These are phyloP conservation scores for Heliconius cydno DNA, from an alignment of 2,888 invertebrate species.

Conservation along the genomic window DNA sequence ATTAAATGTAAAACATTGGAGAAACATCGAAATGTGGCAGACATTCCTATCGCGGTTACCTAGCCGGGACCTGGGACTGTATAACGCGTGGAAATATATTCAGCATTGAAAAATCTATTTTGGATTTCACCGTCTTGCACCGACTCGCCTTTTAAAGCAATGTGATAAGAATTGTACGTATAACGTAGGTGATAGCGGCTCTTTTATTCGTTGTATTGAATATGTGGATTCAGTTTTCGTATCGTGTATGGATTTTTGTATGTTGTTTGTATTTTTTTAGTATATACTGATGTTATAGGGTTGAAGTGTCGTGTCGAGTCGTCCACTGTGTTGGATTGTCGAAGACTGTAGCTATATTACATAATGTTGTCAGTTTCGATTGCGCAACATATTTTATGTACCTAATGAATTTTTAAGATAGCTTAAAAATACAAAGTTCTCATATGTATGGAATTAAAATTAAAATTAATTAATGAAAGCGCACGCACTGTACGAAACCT, in stretches of 20 bases:
- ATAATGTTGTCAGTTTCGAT: too few relatives aligned
- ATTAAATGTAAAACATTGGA: not conserved
- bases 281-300: not conserved
- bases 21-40: not conserved
- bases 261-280: not conserved
- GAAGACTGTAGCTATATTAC: not conserved
- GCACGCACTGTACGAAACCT: not conserved
- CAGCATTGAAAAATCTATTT: constrained; percentile 20
- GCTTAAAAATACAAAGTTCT: not conserved
- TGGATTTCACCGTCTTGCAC: constrained; percentile 12
- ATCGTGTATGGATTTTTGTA: not conserved
- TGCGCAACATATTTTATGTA: not conserved
- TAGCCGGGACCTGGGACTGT: not conserved
- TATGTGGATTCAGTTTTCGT: not conserved
- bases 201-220: constrained; percentile 7
- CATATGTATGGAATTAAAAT: not conserved
- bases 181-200: not conserved
- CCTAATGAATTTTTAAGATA: not conserved
- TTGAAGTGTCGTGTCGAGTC: not conserved
- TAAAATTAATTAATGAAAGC: not conserved
- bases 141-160: constrained; percentile 4
- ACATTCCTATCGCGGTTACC: not conserved
- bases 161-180: constrained; percentile 11
- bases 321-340: not conserved
- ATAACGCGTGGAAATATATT: constrained; percentile 14